These are phyloP conservation scores for Epinephelus malabaricus DNA, from an alignment of 2,797 vertebrate genomes.

Conservation along the genomic window DNA sequence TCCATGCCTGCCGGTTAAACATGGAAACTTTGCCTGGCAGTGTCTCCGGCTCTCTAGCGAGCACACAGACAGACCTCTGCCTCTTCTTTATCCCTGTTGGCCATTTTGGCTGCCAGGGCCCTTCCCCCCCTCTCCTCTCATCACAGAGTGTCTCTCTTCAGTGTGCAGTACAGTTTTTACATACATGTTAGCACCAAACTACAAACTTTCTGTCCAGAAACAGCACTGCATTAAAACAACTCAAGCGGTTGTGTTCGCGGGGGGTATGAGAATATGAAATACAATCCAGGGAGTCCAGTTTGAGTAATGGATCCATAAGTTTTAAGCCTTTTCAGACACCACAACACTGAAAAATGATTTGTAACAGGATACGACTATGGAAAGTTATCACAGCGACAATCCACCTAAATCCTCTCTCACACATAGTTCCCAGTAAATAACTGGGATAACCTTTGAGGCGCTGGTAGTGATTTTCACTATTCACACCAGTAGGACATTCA, in stretches of 20 bases:
- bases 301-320: not conserved
- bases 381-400: not conserved
- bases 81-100: conserved; percentile 57
- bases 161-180: conserved; percentile 18
- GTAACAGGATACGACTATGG: not conserved
- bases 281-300: not conserved
- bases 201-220: not conserved
- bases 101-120: conserved; percentile 61
- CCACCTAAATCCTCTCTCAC: no score
- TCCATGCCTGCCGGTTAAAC: conserved; percentile 71
- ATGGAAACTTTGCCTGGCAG: conserved; percentile 72
- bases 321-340: not conserved
- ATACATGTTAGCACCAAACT: not conserved
- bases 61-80: conserved; percentile 52
- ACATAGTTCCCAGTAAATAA: not conserved
- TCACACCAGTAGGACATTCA: not conserved
- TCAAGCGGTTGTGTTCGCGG: not conserved
- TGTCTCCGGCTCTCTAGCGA: conserved; percentile 52
- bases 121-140: conserved; percentile 15
- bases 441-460: not conserved
- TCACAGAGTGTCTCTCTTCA: conserved; percentile 20
- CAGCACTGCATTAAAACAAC: not conserved
- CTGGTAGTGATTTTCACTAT: not conserved
- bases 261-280: not conserved
- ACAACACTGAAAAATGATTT: not conserved